Percentiles rank a stretch among this genome's conserved stretches.
Conservation (phyloP, 2,113 vertebrate species). For the Rhinichthys klamathensis region DNA sequence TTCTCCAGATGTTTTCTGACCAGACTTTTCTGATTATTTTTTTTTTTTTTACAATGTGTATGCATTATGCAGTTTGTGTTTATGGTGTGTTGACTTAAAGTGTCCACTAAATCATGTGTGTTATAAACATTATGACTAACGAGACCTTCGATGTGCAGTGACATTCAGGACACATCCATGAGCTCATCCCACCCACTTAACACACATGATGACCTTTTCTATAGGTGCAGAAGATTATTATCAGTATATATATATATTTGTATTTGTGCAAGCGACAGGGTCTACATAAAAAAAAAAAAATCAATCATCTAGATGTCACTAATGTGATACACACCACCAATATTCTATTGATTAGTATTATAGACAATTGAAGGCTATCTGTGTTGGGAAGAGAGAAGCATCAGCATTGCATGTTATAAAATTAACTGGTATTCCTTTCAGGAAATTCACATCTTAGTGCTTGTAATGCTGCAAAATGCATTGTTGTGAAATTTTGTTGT, state of each 20-base stretch:
- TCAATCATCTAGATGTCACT: background rate
- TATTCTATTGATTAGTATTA: background rate
- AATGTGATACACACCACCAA: background rate
- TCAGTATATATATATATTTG: too few species aligned
- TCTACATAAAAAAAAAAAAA: background rate
- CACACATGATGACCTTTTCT: conserved; percentile 23
- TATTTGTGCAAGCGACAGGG: too few species aligned
- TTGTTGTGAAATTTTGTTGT: background rate
- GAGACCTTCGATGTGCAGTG: conserved; percentile 22
- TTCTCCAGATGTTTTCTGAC: too few species aligned
- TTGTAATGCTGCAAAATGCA: background rate
- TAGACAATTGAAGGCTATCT: background rate
- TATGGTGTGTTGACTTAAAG: background rate
- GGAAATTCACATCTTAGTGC: background rate
- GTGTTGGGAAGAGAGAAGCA: background rate
- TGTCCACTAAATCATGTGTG: background rate
- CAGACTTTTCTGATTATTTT: too few species aligned
- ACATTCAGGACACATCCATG: conserved; percentile 6
- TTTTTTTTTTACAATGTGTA: too few species aligned
- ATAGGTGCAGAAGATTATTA: too few species aligned
- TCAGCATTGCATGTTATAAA: background rate
- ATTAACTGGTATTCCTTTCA: background rate
- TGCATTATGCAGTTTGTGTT: background rate
- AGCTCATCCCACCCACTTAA: conserved; percentile 2
- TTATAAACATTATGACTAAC: background rate